These are phyloP conservation scores for Stichodactyla mertensii DNA, from an alignment of 64 coral and sea anemone genomes.

Conservation along the genomic window DNA sequence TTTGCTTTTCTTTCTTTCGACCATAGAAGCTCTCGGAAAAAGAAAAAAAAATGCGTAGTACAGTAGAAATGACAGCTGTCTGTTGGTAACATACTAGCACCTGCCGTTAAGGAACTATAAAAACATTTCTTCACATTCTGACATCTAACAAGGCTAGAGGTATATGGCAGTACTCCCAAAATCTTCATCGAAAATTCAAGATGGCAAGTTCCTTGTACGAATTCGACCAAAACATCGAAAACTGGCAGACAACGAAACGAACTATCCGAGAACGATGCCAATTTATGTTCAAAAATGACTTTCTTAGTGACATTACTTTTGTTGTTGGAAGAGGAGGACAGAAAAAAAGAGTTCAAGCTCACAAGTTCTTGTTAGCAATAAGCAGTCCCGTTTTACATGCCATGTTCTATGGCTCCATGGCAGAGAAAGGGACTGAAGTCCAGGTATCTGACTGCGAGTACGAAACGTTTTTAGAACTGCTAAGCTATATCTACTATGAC, in stretches of 20 bases:
- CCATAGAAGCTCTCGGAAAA: too few relatives aligned
- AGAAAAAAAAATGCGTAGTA: too few relatives aligned
- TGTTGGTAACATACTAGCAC: too few relatives aligned
- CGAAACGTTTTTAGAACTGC: slow-evolving; percentile 45
- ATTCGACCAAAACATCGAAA: background rate
- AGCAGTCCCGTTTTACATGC: slow-evolving; percentile 54
- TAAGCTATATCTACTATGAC: slow-evolving; percentile 68
- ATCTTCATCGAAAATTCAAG: background rate
- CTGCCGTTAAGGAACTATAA: too few relatives aligned
- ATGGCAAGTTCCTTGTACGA: slow-evolving; percentile 49
- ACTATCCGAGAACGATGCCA: slow-evolving; percentile 46
- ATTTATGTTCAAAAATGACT: slow-evolving; percentile 53
- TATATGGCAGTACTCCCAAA: background rate
- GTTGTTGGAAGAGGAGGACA: slow-evolving; percentile 25
- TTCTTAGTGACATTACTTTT: slow-evolving; percentile 54
- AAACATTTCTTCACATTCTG: too few relatives aligned
- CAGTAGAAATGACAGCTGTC: too few relatives aligned
- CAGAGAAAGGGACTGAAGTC: slow-evolving; percentile 34
- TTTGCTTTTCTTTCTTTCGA: background rate
- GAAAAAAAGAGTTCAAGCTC: slow-evolving; percentile 40
- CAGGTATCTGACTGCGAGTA: slow-evolving; percentile 42
- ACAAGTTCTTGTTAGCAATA: slow-evolving; percentile 52
- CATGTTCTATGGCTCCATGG: slow-evolving; percentile 59
- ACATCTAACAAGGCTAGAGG: background rate
- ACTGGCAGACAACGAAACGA: slow-evolving; percentile 53